Evolutionary conservation across 2,888 invertebrate genomes (phyloP).

Genomic region (Mythimna loreyi): DNA sequence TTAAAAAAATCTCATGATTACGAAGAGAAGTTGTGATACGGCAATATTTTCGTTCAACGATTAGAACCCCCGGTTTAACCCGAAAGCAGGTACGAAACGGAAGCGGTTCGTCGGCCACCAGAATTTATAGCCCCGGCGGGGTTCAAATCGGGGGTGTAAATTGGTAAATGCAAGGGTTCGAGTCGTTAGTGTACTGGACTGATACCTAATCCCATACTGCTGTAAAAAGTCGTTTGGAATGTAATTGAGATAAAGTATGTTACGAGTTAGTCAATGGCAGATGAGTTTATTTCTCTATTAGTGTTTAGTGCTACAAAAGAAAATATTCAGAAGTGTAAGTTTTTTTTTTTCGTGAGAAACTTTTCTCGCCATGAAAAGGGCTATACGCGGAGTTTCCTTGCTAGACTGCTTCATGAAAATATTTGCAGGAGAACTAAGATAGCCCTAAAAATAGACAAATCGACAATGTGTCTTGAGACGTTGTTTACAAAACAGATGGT

Average conservation of each 20-base stretch:
- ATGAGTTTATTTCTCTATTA: neutral
- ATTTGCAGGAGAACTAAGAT: no score
- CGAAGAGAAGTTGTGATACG: conserved; percentile 71
- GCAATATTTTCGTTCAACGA: conserved; percentile 72
- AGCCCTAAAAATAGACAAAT: no score
- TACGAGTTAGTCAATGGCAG: neutral
- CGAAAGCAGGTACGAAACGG: conserved; percentile 81
- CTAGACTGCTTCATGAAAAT: no score
- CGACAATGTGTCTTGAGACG: no score
- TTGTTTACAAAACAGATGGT: no score
- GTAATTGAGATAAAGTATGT: conserved; percentile 26
- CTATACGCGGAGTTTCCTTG: no score
- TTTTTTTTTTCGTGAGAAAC: neutral
- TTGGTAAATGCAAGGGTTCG: conserved; percentile 72
- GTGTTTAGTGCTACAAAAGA: neutral
- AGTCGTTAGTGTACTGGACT: conserved; percentile 54
- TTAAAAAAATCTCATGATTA: conserved; percentile 64
- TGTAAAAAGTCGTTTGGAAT: conserved; percentile 57
- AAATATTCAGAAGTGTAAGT: neutral
- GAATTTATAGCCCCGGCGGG: conserved; percentile 65
- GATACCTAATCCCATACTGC: conserved; percentile 42
- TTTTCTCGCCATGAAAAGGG: no score
- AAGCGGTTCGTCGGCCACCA: conserved; percentile 86
- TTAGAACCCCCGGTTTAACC: conserved; percentile 74
- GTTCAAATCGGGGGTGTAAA: conserved; percentile 72